Percentiles rank a stretch among this genome's conserved stretches.
Conservation (phyloP, 35 echinoderm and acorn worm genomes). For the Stichopus chloronotus region DNA sequence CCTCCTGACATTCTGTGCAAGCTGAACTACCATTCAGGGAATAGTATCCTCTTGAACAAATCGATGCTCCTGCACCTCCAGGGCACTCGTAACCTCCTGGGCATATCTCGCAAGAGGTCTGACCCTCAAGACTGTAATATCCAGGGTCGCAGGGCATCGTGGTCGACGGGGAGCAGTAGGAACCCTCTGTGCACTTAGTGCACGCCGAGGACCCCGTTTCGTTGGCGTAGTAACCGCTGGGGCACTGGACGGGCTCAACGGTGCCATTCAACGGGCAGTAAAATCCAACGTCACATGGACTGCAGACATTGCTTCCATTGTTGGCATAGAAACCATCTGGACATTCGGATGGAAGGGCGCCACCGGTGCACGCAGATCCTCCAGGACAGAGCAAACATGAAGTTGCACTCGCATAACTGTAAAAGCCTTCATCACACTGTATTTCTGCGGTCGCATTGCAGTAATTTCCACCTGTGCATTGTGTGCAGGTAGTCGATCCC, state of each 20-base stretch:
- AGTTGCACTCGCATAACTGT: conserved; percentile 73
- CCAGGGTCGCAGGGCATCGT: conserved; percentile 72
- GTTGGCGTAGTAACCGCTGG: conserved; percentile 60
- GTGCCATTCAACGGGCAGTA: conserved; percentile 71
- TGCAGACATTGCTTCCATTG: conserved; percentile 79
- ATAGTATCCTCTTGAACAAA: conserved; percentile 72
- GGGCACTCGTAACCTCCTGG: conserved; percentile 88
- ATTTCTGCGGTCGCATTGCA: conserved; percentile 59
- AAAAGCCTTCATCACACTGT: conserved; percentile 73
- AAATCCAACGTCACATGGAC: conserved; percentile 67
- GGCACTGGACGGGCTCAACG: conserved; percentile 62
- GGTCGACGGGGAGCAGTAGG: conserved; percentile 46
- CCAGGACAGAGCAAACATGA: conserved; percentile 76
- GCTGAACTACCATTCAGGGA: conserved; percentile 76
- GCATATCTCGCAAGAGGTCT: conserved; percentile 71
- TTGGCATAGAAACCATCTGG: conserved; percentile 62
- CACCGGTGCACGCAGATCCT: conserved; percentile 69
- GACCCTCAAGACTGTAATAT: conserved; percentile 65
- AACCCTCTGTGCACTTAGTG: conserved; percentile 53
- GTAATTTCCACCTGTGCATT: conserved; percentile 76
- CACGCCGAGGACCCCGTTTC: conserved; percentile 45
- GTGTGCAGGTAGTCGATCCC: conserved; percentile 44
- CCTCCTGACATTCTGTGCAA: conserved; percentile 75
- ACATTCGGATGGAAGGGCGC: conserved; percentile 38
- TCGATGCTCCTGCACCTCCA: conserved; percentile 48